Evolutionary conservation across 92 coral and sea anemone species (phyloP).

Genomic region (Pocillopora meandrina): DNA sequence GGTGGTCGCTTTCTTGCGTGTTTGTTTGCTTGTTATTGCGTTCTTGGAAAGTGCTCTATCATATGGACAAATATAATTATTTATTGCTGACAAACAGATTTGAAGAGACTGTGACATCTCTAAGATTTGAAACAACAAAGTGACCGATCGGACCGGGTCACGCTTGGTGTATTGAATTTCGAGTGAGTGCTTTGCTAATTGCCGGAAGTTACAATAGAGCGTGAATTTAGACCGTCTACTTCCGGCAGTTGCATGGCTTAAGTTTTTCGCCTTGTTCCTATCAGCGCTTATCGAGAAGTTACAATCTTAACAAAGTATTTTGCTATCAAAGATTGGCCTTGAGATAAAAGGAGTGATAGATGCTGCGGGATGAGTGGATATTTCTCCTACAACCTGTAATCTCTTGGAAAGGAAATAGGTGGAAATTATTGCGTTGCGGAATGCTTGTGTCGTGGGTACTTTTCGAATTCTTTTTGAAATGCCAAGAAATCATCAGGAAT

Average conservation of each 20-base stretch:
- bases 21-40: conserved; percentile 17
- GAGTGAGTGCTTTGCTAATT: conserved; percentile 1
- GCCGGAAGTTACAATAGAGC: neutral
- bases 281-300: neutral
- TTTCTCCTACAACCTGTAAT: too few relatives aligned
- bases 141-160: conserved; percentile 14
- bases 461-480: too few relatives aligned
- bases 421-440: too few relatives aligned
- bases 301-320: neutral
- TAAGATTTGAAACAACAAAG: neutral
- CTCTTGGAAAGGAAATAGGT: too few relatives aligned
- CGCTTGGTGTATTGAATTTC: conserved; percentile 22
- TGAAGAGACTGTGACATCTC: conserved; percentile 15
- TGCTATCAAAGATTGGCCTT: neutral
- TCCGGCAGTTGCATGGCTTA: conserved; percentile 20
- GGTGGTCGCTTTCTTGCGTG: neutral
- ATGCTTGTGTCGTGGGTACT: too few relatives aligned
- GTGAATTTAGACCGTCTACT: neutral
- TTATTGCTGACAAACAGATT: conserved; percentile 5
- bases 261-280: neutral
- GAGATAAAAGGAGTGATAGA: too few relatives aligned
- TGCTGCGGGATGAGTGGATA: too few relatives aligned
- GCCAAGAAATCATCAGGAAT: too few relatives aligned
- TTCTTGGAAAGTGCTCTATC: neutral
- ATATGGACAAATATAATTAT: conserved; percentile 13